A percentile compares a stretch with the other conserved stretches of the same genome.
Evolutionary conservation across 2,797 vertebrate genomes (phyloP).

Genomic region (Oreochromis mossambicus): DNA sequence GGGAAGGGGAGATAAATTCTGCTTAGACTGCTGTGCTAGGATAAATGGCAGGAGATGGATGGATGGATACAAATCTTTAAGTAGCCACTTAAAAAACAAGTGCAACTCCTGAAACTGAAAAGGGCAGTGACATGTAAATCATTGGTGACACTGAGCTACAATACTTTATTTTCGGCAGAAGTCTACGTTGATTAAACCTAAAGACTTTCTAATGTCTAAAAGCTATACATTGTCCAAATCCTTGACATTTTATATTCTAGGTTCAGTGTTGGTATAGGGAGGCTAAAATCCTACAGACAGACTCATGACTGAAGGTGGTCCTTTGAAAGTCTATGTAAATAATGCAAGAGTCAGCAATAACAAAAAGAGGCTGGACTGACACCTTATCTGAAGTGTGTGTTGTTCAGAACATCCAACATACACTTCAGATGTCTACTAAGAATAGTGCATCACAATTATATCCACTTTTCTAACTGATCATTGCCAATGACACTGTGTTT

Average conservation of each 20-base stretch:
- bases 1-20: not conserved
- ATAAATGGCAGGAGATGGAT: not conserved
- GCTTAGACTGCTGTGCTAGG: not conserved
- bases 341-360: not conserved
- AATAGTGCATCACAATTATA: not conserved
- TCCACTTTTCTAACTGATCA: not conserved
- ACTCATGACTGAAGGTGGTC: accelerated
- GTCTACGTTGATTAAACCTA: not conserved
- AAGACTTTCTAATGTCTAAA: not conserved
- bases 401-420: not conserved
- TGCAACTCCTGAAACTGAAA: not conserved
- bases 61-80: not conserved
- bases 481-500: not conserved
- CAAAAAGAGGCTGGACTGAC: not conserved
- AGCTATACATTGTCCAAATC: not conserved
- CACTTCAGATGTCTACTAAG: not conserved
- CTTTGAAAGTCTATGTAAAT: not conserved
- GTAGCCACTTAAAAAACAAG: not conserved
- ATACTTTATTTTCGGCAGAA: not conserved
- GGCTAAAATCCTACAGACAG: not conserved
- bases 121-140: not conserved
- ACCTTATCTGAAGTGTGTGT: not conserved
- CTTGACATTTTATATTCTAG: not conserved
- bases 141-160: not conserved
- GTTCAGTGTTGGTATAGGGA: not conserved